A percentile compares a stretch with the other conserved stretches of the same genome.
Evolutionary conservation across 1,140 invertebrate species (phyloP).

Genomic region (Drosophila pectinifera): DNA sequence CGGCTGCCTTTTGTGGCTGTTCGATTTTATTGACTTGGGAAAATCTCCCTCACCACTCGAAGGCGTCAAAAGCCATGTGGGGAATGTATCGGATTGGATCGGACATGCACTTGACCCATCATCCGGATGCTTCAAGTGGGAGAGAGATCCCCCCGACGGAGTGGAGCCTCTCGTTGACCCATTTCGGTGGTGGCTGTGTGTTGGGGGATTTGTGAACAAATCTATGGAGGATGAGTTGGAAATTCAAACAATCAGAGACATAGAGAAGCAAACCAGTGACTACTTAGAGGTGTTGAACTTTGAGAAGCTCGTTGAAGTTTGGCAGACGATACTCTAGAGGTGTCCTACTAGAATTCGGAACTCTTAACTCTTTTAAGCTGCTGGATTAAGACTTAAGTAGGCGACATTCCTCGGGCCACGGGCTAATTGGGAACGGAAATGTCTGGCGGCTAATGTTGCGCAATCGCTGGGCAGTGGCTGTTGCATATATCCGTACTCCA

Average conservation of each 20-base stretch:
- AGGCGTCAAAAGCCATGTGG: conserved; percentile 35
- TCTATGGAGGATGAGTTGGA: not conserved
- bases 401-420: conserved; percentile 13
- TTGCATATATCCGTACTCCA: conserved; percentile 9
- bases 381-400: not conserved
- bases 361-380: not conserved
- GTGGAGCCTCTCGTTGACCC: conserved; percentile 19
- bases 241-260: no score
- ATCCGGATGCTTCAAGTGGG: conserved; percentile 4
- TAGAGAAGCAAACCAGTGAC: not conserved
- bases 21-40: conserved; percentile 31
- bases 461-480: conserved; percentile 52
- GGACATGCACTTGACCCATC: conserved; percentile 31
- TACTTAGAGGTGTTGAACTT: not conserved
- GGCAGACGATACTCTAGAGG: no score
- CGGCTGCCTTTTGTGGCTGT: no score
- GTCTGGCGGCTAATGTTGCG: conserved; percentile 55
- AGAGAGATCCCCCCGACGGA: conserved; percentile 1
- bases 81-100: not conserved
- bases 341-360: not conserved
- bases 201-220: not conserved
- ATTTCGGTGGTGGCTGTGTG: no score
- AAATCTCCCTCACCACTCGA: conserved; percentile 26
- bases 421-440: conserved; percentile 81
- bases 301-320: not conserved